Conservation (phyloP, 2,797 vertebrate species). For the Karalla daura region DNA sequence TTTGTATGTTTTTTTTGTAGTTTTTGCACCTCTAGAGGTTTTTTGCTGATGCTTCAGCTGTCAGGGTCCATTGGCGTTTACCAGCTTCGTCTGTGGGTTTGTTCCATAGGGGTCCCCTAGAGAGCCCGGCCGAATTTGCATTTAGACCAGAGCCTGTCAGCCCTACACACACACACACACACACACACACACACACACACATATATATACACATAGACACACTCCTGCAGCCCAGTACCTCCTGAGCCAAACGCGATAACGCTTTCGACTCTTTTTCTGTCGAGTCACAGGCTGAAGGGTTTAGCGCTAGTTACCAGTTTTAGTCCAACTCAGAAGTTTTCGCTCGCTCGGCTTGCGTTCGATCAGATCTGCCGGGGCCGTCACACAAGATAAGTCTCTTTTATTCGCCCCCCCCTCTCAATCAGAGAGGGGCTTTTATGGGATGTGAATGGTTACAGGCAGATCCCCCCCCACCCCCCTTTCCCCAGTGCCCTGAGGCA, state of each 20-base stretch:
- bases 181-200: not conserved
- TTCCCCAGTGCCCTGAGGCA: slow-evolving; percentile 29
- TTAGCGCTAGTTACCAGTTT: not conserved
- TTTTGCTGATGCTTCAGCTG: slow-evolving; percentile 35
- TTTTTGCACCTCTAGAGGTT: slow-evolving; percentile 12
- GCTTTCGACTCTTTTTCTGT: slow-evolving; percentile 14
- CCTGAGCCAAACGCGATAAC: not conserved
- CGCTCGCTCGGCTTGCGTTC: slow-evolving; percentile 22
- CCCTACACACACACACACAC: not conserved
- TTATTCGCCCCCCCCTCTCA: not conserved
- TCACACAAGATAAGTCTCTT: slow-evolving; percentile 3
- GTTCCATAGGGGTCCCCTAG: not conserved
- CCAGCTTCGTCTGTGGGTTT: slow-evolving; percentile 21
- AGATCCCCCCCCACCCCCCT: too few relatives aligned
- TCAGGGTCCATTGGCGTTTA: slow-evolving; percentile 2
- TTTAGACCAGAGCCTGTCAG: slow-evolving; percentile 35
- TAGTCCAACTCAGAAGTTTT: not conserved
- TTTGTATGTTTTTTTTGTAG: too few relatives aligned
- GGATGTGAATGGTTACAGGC: slow-evolving; percentile 37
- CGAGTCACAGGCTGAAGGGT: not conserved
- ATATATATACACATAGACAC: not conserved
- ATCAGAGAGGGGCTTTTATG: slow-evolving; percentile 30
- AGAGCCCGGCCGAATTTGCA: slow-evolving; percentile 33
- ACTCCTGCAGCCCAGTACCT: slow-evolving; percentile 21
- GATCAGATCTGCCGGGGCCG: too few relatives aligned